Evolutionary conservation across 1,140 invertebrate genomes (phyloP), one percentile per base, ranked within the genome.

Genomic region (Dreissena rostriformis): DNA sequence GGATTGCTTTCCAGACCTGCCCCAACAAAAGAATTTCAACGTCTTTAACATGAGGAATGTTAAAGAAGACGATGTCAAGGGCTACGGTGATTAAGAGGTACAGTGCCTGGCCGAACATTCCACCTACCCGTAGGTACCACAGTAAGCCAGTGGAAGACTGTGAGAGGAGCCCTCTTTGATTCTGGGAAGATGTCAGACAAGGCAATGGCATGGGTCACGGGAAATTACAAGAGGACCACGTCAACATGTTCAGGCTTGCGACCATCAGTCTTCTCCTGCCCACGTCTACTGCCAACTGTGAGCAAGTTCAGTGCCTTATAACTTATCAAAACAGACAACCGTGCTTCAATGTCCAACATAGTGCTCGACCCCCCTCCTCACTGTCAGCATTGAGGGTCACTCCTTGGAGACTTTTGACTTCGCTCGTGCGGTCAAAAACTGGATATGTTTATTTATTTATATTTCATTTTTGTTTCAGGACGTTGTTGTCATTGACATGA

Each of bases 271-370:
- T 72, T 17, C 70, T 72, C 11, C 51, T 72, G 28, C 28, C 28
- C n/a, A 72, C 70, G 12, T 72, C 70, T 17, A 72, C 70, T 28
- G 70, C 70, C 51, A 29, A 70, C 24, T 70, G 67, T 70, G 67
- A 70, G 29, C 24, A n/a, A 67, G 17, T 70, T 70, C 28, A 29
- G 26, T 2, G 22, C 24, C 22, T 15, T 70, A 1, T 29, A 29
- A 29, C 67, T 24, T 11, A 22, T 70, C 14, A 70, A 70, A 14
- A 70, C 67, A 70, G 26, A 17, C 29, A 29, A 70, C 26, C 12
- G 67, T 0, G 12, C 67, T 49, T 6, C 67, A 0, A 24, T 70
- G 15, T 29, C 24, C 1, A 70, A 14, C 11, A 29, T 29, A 29
- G 67, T 70, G 19, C 22, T 70, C 1, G 39, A 70, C 51, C 12